Base-by-base conservation (phyloP, 1,140 invertebrate genomes). In the Drosophila albomicans region DNA sequence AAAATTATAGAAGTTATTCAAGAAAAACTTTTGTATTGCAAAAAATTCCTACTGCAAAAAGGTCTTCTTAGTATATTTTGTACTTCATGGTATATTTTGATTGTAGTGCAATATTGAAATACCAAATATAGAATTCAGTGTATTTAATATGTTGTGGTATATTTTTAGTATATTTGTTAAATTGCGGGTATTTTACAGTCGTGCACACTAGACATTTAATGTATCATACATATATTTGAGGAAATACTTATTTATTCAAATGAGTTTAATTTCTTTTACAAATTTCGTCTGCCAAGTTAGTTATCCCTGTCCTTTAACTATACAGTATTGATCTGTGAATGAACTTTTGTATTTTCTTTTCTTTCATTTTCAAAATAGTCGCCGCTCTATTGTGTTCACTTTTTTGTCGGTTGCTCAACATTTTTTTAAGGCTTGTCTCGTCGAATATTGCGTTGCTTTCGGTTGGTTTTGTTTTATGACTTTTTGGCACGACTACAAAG, bases 391-490 rank as follows among this genome's bases (percentile, higher is more conserved):
- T 32, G 48, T 49, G 54, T 65, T 35, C 35, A 69, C 30, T 78
- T 71, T 78, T 71, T 69, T 64, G 45, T 49, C 41, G n/a, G 41
- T 54, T 52, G 35, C 13, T 28, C 35, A 38, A 28, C 48, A 30
- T 28, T 61, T 43, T 69, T 62, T 70, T 64, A 41, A 54, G 57
- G 58, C 52, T 70, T 77, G 75, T 78, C 75, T 63, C 48, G 45
- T n/a, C 20, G 28, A 32, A 38, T 20, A 16, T 67, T 38, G 52
- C 16, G 32, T 25, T 51, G 15, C 15, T 51, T 16, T 38, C 38
- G 30, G 7, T 54, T 54, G 6, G 32, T 25, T 51, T 20, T 28
- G 30, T 63, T 81, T 81, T 67, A 81, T 81, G 78, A 32, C 45
- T 58, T 64, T 67, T 49, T 62, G 62, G 45, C 78, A 81, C 54